A percentile compares a stretch with the other conserved stretches of the same genome.
Conservation (phyloP, 37 sponge, comb jelly and placozoan species). For the Petrosia ficiformis region DNA sequence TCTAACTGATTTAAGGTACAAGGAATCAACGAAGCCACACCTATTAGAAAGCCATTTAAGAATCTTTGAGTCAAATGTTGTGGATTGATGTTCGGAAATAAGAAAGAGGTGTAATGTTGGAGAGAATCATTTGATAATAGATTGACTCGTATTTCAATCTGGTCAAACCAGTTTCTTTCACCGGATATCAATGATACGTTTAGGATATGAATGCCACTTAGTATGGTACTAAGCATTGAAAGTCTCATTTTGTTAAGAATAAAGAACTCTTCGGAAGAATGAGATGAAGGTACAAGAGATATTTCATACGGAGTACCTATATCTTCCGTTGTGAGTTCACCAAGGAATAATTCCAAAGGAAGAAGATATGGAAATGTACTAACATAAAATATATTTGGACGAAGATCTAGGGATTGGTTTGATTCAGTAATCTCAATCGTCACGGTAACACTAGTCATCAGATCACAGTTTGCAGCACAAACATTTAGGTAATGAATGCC, state of each 20-base stretch:
- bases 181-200: slow-evolving; percentile 1
- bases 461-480: slow-evolving; percentile 15
- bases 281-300: neutral
- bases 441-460: slow-evolving; percentile 11
- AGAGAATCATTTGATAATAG: slow-evolving; percentile 30
- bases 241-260: slow-evolving; percentile 11
- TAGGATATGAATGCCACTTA: slow-evolving; percentile 3
- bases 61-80: slow-evolving; percentile 11
- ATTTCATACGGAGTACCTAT: neutral
- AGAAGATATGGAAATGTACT: neutral
- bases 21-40: neutral
- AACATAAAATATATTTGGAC: neutral
- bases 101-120: slow-evolving; percentile 7
- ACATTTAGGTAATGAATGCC: slow-evolving; percentile 6
- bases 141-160: slow-evolving; percentile 13
- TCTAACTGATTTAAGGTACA: slow-evolving; percentile 13
- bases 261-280: slow-evolving; percentile 27
- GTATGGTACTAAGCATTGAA: neutral
- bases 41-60: neutral
- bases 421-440: neutral
- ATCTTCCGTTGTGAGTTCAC: neutral
- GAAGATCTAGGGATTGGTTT: neutral
- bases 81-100: slow-evolving; percentile 5
- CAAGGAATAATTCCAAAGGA: neutral
- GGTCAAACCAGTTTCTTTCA: neutral